Percentiles rank a stretch among this genome's conserved stretches.
These are phyloP conservation scores for Erythrocercus mccallii DNA, from an alignment of 2,113 vertebrate genomes.

Conservation along the genomic window DNA sequence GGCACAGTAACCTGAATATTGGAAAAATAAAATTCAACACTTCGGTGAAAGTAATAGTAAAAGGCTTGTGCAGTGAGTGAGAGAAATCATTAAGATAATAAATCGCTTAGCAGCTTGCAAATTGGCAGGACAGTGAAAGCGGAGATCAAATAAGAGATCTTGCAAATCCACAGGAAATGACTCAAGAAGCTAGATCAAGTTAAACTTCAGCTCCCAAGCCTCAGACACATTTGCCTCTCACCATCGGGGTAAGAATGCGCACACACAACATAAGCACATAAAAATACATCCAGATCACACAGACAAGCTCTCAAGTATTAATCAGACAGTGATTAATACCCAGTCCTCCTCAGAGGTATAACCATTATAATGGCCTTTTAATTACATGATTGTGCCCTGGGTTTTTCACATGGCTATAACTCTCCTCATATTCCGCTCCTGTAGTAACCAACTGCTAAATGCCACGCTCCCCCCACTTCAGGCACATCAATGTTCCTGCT, in stretches of 20 bases:
- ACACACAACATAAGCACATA: neutral
- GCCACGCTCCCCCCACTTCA: neutral
- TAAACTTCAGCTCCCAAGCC: neutral
- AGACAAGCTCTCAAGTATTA: neutral
- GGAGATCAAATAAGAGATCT: neutral
- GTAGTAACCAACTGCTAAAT: neutral
- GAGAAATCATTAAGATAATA: neutral
- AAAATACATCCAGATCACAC: neutral
- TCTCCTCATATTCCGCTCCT: neutral
- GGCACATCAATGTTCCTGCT: neutral
- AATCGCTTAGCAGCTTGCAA: neutral
- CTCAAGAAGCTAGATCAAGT: neutral
- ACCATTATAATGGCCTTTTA: neutral
- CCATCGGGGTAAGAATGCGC: neutral
- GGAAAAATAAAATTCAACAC: neutral
- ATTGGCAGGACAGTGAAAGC: neutral
- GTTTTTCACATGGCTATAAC: neutral
- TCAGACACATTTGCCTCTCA: neutral
- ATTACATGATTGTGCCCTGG: neutral
- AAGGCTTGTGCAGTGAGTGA: neutral
- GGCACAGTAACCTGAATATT: neutral
- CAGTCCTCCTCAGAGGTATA: neutral
- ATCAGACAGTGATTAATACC: neutral
- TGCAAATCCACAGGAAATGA: constrained; percentile 39
- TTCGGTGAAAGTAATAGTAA: neutral